A percentile compares a stretch with the other conserved stretches of the same genome.
Conservation (phyloP, 2,797 vertebrate genomes). For the Pangasius macronema region DNA sequence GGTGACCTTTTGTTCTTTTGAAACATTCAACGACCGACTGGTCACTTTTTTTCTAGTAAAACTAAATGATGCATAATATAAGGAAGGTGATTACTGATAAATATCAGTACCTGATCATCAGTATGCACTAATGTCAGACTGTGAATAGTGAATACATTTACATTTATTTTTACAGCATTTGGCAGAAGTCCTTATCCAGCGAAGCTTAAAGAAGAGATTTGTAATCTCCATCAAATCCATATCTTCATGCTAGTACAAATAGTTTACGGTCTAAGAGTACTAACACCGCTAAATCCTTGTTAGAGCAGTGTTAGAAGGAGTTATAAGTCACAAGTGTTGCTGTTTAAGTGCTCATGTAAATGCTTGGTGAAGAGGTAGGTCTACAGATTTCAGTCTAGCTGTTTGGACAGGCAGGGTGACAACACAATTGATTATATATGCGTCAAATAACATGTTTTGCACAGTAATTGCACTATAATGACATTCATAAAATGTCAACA, state of each 20-base stretch:
- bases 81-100: neutral
- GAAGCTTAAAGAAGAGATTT: neutral
- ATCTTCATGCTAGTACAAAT: neutral
- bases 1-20: neutral
- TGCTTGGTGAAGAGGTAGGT: neutral
- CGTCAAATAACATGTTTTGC: neutral
- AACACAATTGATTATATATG: neutral
- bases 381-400: neutral
- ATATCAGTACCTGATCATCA: slow-evolving; percentile 20
- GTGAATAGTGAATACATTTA: neutral
- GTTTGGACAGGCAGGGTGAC: neutral
- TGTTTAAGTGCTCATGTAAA: neutral
- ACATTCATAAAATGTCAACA: neutral
- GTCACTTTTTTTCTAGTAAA: neutral
- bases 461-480: neutral
- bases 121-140: neutral
- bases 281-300: neutral
- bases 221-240: neutral
- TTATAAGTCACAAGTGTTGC: neutral
- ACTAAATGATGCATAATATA: neutral
- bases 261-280: neutral
- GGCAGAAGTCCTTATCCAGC: neutral
- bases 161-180: neutral
- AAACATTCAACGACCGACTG: neutral
- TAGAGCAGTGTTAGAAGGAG: neutral